Percentiles rank a stretch among this genome's conserved stretches.
Evolutionary conservation across 2,113 vertebrate species (phyloP).

Genomic region (Artemisiospiza belli): DNA sequence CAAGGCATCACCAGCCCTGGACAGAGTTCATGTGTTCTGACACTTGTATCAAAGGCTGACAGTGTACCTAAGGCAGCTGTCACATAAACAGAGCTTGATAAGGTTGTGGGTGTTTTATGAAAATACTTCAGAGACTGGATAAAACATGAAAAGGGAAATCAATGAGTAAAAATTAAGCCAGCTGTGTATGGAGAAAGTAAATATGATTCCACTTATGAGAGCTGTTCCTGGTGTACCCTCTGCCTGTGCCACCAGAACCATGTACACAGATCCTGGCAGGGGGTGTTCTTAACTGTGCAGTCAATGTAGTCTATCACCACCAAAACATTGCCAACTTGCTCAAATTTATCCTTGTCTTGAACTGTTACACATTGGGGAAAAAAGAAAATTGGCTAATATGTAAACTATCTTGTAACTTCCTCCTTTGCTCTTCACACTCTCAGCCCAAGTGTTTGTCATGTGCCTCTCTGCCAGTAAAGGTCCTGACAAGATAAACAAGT

Average conservation of each 20-base stretch:
- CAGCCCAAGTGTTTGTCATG: neutral
- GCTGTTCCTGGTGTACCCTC: rapidly evolving
- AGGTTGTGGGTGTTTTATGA: neutral
- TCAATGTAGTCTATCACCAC: neutral
- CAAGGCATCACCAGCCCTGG: neutral
- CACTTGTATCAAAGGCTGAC: neutral
- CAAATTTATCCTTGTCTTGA: neutral
- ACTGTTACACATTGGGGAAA: neutral
- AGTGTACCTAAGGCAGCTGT: neutral
- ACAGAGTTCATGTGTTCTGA: neutral
- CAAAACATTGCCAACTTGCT: neutral
- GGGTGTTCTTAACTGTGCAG: neutral
- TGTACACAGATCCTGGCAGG: neutral
- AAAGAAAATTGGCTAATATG: neutral
- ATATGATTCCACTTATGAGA: neutral
- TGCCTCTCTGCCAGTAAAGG: neutral
- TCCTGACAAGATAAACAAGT: neutral
- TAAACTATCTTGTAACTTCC: neutral
- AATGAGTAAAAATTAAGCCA: neutral
- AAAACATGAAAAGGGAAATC: neutral
- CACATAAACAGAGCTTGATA: neutral
- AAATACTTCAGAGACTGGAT: neutral
- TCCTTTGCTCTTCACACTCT: neutral
- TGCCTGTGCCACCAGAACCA: neutral
- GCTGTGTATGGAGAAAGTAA: neutral